Base-by-base conservation (phyloP, 1,140 invertebrate genomes). In the Lysiphlebus fabarum region DNA sequence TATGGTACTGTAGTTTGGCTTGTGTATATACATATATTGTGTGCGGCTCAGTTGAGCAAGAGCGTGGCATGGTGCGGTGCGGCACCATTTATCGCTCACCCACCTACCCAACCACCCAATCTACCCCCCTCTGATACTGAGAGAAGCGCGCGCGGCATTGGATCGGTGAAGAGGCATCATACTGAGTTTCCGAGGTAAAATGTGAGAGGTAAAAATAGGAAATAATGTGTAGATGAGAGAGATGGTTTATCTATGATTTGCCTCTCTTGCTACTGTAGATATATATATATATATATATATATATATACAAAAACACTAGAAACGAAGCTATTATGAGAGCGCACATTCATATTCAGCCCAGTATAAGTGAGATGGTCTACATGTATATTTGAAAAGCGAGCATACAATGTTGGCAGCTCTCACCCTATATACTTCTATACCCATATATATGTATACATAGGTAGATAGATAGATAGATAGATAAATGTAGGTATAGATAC, bases 321-420 rank as follows among this genome's bases (percentile, higher is more conserved):
- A 75, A 73, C 75, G 70, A 73, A 73, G 73, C 74, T 77, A 76
- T 76, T 77, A 76, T 70, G 73, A 70, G 71, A 71, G 68, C 69
- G 71, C 68, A 68, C 68, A 71, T 70, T 71, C 66, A 66, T 65
- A 66, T 74, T 66, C 62, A 61, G 58, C 59, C 61, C 66, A 61
- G 65, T 69, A 59, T 61, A 62, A 72, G 60, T 56, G 57, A 59
- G 55, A 56, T 34, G 44, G 42, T n/a, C n/a, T n/a, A n/a, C n/a
- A n/a, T n/a, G n/a, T 8, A 48, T 56, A 42, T 54, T n/a, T 56
- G 7, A 11, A 40, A 40, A 40, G 38, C 7, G 38, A 40, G 38
- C 38, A 8, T 11, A 40, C 38, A 40, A 4, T 11, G 38, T 40
- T 40, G 38, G 5, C n/a, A n/a, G n/a, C 7, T 40, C 38, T 40